These are phyloP conservation scores for Drosophila sp. DNA, from an alignment of 1,140 invertebrate genomes.

Conservation along the genomic window DNA sequence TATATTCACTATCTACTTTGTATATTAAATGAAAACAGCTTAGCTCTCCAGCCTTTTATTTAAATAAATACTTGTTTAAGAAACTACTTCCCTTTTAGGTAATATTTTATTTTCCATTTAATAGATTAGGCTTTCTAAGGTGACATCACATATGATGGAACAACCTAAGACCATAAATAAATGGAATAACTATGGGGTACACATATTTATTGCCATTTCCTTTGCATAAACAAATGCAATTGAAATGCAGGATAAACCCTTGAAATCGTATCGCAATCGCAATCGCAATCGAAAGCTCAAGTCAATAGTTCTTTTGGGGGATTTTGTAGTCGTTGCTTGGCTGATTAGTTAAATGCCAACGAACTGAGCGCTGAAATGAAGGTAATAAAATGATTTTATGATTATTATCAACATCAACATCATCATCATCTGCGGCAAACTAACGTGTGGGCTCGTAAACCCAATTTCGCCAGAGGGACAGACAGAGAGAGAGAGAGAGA, in stretches of 20 bases:
- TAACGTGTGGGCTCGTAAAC: constrained; percentile 48
- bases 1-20: no score
- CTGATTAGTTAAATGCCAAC: constrained; percentile 61
- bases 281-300: background rate
- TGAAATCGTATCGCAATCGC: background rate
- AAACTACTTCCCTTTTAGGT: no score
- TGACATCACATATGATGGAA: background rate
- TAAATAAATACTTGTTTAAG: background rate
- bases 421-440: constrained; percentile 41
- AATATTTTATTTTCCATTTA: no score
- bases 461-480: constrained; percentile 44
- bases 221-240: constrained; percentile 24
- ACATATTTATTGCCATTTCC: constrained; percentile 18
- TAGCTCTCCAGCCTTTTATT: no score
- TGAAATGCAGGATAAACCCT: background rate
- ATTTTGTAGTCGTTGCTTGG: constrained; percentile 17
- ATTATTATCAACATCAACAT: constrained; percentile 57
- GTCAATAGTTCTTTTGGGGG: constrained; percentile 31
- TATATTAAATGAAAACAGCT: no score
- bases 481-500: background rate
- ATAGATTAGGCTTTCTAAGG: background rate
- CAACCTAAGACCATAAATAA: background rate
- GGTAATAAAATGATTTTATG: constrained; percentile 58
- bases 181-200: constrained; percentile 9
- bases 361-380: constrained; percentile 29